Evolutionary conservation across 2,888 invertebrate genomes (phyloP).

Genomic region (Steromphala cineraria): DNA sequence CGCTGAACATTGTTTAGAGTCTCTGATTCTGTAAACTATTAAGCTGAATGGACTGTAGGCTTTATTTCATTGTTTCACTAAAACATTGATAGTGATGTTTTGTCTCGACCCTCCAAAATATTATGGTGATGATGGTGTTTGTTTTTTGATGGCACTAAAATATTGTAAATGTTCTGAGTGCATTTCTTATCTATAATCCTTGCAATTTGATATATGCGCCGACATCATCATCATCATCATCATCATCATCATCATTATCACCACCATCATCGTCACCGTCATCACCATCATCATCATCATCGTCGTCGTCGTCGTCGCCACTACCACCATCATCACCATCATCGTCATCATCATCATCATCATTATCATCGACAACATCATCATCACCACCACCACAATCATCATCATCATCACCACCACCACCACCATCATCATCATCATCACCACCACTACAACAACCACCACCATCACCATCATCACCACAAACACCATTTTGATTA

Average conservation of each 20-base stretch:
- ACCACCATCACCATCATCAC: no score
- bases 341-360: slow-evolving; percentile 32
- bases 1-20: no score
- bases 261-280: slow-evolving; percentile 10
- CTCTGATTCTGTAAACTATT: no score
- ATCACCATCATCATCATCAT: not conserved
- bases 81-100: no score
- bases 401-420: not conserved
- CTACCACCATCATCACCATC: slow-evolving; percentile 7
- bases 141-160: no score
- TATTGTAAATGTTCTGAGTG: no score
- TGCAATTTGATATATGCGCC: not conserved
- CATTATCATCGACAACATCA: slow-evolving; percentile 32
- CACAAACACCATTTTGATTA: not conserved
- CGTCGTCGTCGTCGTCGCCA: not conserved
- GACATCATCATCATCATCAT: slow-evolving; percentile 30
- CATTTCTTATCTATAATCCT: no score
- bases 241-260: slow-evolving; percentile 33
- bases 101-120: no score
- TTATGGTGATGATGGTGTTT: no score
- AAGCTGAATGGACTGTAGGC: no score
- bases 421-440: not conserved
- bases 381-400: slow-evolving; percentile 3
- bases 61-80: no score
- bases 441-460: not conserved